Percentiles rank a stretch among this genome's conserved stretches.
phyloP scores from a whole-genome alignment of 2,113 vertebrate species.

The Protobothrops flavoviridis region DNA sequence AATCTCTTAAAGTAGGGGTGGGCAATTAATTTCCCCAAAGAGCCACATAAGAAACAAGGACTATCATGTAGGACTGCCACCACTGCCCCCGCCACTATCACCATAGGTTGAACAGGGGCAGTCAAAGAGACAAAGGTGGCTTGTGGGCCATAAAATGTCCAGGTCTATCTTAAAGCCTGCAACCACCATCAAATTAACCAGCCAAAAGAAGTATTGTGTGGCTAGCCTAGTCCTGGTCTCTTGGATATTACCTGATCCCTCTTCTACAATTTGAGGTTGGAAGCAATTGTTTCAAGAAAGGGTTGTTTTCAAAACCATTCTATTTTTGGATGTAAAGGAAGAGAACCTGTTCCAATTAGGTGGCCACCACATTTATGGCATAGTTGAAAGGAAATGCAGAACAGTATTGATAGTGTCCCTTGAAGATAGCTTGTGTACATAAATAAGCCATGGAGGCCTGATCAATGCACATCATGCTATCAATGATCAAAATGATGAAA shows the following conservation, averaged over 20 bases:
- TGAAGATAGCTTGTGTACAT: background rate
- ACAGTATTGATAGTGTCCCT: background rate
- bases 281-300: background rate
- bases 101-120: background rate
- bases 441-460: background rate
- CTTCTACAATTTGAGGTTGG: background rate
- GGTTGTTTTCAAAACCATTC: background rate
- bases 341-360: background rate
- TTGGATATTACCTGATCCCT: background rate
- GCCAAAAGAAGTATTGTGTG: background rate
- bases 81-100: background rate
- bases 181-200: background rate
- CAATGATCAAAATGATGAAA: background rate
- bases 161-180: background rate
- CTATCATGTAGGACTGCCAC: no score
- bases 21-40: background rate
- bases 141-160: background rate
- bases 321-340: background rate
- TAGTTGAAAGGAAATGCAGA: background rate
- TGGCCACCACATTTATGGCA: background rate
- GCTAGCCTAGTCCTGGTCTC: background rate
- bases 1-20: background rate
- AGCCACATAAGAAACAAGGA: background rate
- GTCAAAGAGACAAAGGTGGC: background rate
- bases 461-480: background rate